Conservation (phyloP, 2,113 vertebrate genomes). For the Charina bottae region DNA sequence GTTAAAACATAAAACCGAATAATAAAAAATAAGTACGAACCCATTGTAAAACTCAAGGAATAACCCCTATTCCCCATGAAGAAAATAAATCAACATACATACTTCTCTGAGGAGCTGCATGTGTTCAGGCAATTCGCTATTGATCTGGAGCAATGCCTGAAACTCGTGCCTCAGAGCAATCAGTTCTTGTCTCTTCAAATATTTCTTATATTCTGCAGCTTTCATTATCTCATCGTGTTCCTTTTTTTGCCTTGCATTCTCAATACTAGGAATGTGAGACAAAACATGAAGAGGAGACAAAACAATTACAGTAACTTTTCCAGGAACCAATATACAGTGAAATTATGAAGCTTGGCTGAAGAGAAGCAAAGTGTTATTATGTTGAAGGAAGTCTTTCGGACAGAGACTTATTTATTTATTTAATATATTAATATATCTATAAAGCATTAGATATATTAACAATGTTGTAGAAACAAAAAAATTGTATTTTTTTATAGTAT, state of each 20-base stretch:
- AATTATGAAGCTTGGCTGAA: conserved; percentile 24
- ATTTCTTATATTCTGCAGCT: conserved; percentile 80
- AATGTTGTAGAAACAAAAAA: neutral
- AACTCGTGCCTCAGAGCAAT: conserved; percentile 74
- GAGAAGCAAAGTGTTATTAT: conserved; percentile 25
- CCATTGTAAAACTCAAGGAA: neutral
- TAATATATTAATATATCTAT: neutral
- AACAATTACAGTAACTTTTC: neutral
- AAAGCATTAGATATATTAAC: neutral
- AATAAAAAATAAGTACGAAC: neutral
- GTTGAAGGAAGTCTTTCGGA: neutral
- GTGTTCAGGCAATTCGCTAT: conserved; percentile 80
- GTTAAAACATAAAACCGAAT: neutral
- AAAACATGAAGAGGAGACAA: conserved; percentile 30
- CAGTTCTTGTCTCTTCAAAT: conserved; percentile 73
- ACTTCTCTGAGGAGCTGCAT: conserved; percentile 81
- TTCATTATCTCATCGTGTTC: conserved; percentile 78
- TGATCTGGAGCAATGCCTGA: conserved; percentile 74
- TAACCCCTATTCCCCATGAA: neutral
- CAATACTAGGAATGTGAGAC: conserved; percentile 80
- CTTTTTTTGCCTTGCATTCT: conserved; percentile 82
- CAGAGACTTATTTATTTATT: neutral
- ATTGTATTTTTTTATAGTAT: neutral
- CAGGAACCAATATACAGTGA: neutral
- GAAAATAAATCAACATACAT: conserved; percentile 34